A percentile compares a stretch with the other conserved stretches of the same genome.
These are phyloP conservation scores for Leuctra nigra DNA, from an alignment of 2,888 invertebrate species.

Conservation along the genomic window DNA sequence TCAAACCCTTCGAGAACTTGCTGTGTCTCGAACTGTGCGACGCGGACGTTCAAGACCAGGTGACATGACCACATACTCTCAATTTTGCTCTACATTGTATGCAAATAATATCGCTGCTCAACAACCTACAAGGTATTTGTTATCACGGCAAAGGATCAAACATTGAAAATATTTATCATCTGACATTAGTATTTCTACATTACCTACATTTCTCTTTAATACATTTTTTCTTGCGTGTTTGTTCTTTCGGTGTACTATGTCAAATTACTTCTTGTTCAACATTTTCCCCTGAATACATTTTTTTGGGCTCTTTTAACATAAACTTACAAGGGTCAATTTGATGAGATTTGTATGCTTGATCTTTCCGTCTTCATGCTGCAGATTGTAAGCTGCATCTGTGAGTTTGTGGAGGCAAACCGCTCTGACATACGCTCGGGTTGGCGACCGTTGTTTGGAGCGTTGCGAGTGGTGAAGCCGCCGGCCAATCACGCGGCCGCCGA, in stretches of 20 bases:
- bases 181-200: too few species aligned
- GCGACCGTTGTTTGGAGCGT: conserved; percentile 90
- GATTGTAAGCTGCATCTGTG: conserved; percentile 93
- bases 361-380: conserved; percentile 35
- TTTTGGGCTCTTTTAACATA: conserved; percentile 4
- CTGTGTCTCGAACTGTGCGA: conserved; percentile 90
- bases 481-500: conserved; percentile 16
- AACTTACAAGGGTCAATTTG: background rate
- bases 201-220: too few species aligned
- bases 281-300: background rate
- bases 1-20: conserved; percentile 93
- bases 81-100: background rate
- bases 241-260: too few species aligned
- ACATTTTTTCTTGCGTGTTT: too few species aligned
- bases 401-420: conserved; percentile 90
- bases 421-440: conserved; percentile 93
- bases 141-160: too few species aligned
- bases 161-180: too few species aligned
- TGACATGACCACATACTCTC: conserved; percentile 35
- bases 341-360: background rate
- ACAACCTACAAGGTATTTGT: too few species aligned
- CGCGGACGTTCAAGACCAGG: conserved; percentile 78
- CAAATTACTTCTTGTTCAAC: conserved; percentile 10
- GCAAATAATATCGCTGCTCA: too few species aligned
- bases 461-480: conserved; percentile 65